Base-by-base conservation (phyloP, 2,888 invertebrate species). In the Lamproptera curius region DNA sequence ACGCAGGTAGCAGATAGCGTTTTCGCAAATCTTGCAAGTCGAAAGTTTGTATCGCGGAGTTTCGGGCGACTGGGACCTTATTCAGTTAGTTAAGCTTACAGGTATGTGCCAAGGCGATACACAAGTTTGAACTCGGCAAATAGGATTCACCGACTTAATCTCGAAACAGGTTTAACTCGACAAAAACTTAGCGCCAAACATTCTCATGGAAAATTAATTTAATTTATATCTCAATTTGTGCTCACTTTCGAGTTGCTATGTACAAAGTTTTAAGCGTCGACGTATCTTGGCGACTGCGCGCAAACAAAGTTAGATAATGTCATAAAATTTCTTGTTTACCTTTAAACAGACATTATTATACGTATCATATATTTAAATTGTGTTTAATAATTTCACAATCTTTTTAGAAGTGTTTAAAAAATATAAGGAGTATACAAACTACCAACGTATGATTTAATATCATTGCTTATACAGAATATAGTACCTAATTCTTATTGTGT, bases 1-100 rank as follows among this genome's bases (percentile, higher is more conserved):
- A 67, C 37, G 55, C 48, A 49, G 51, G 62, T 71, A 70, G 69
- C 73, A 70, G 72, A 67, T 62, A 75, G 76, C 75, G 72, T 75
- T 81, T 82, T 77, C 71, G 72, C 75, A 78, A 82, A 80, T 78
- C 77, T 79, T 67, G 73, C 75, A 68, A 79, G 68, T 73, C 67
- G 63, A 69, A 76, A 82, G 73, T 81, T 82, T 80, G 76, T 77
- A 76, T 77, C 75, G 68, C 57, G 50, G 67, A 77, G 75, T 78
- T 76, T 70, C 59, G 67, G 62, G 67, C 65, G 11, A 2, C 31
- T n/a, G 31, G 65, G 65, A 72, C 65, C 72, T 79, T 79, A 79
- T 76, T 75, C 76, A 76, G 80, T 80, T 81, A 78, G 78, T 77
- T 76, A 75, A 71, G 69, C 69, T 67, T 41, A 34, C 38, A 43